These are phyloP conservation scores for Empidonax alnorum DNA, from an alignment of 2,113 vertebrate species.

Conservation along the genomic window DNA sequence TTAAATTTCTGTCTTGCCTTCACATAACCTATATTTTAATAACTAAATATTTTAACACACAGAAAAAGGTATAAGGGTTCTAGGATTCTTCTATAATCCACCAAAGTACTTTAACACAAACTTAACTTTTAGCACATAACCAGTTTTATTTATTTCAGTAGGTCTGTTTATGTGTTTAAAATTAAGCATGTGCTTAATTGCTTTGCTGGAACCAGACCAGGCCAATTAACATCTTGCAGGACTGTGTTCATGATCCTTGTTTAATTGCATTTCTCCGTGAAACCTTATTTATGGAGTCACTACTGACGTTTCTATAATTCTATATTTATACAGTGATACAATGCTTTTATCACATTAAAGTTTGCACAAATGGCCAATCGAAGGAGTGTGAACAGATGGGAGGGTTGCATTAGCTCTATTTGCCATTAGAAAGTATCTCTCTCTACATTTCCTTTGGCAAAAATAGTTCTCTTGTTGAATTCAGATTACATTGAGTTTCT, in stretches of 20 bases:
- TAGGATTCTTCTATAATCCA: not conserved
- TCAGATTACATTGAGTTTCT: slow-evolving; percentile 15
- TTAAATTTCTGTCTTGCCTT: not conserved
- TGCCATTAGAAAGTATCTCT: slow-evolving; percentile 61
- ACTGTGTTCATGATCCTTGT: slow-evolving; percentile 38
- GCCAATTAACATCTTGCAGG: slow-evolving; percentile 39
- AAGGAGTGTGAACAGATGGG: slow-evolving; percentile 72
- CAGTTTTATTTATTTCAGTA: slow-evolving; percentile 30
- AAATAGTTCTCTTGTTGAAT: slow-evolving; percentile 56
- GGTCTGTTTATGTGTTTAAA: slow-evolving; percentile 42
- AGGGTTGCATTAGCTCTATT: slow-evolving; percentile 71
- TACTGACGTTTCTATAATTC: slow-evolving; percentile 55
- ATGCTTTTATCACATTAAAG: slow-evolving; percentile 71
- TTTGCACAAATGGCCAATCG: slow-evolving; percentile 65
- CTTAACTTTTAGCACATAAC: slow-evolving; percentile 26
- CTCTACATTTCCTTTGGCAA: slow-evolving; percentile 40
- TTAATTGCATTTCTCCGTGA: slow-evolving; percentile 58
- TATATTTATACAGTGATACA: slow-evolving; percentile 70
- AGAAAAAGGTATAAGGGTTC: not conserved
- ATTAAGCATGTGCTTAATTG: slow-evolving; percentile 59
- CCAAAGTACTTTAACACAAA: not conserved
- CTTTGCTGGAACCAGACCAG: slow-evolving; percentile 48
- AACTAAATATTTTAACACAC: not conserved
- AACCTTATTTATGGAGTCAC: slow-evolving; percentile 56
- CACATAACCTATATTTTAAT: not conserved